Evolutionary conservation across 2,888 invertebrate genomes (phyloP).

Genomic region (Rotaria macrura): DNA sequence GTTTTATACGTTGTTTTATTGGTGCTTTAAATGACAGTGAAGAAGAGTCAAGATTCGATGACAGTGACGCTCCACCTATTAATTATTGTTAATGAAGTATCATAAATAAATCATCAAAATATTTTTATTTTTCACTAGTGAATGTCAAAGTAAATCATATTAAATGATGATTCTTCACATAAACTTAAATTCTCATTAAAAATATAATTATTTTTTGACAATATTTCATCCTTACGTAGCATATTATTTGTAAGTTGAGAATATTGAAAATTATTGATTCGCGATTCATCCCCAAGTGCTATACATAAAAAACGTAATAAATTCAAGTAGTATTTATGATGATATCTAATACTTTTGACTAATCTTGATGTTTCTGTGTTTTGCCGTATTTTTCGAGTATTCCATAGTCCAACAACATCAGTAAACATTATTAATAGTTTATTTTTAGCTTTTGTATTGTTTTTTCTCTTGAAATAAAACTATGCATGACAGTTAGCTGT

Average conservation of each 20-base stretch:
- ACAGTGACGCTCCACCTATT: neutral
- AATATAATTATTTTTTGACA: neutral
- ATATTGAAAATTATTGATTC: slow-evolving; percentile 8
- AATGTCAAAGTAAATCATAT: no score
- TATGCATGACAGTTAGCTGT: neutral
- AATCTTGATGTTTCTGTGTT: neutral
- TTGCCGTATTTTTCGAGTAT: neutral
- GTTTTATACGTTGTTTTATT: neutral
- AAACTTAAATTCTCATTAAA: no score
- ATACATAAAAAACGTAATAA: neutral
- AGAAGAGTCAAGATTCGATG: neutral
- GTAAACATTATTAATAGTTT: neutral
- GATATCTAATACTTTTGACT: neutral
- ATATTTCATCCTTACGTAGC: neutral
- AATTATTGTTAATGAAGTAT: neutral
- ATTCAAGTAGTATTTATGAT: neutral
- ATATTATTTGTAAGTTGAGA: neutral
- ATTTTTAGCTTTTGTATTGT: neutral
- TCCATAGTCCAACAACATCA: neutral
- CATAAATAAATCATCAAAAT: neutral
- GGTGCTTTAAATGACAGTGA: neutral
- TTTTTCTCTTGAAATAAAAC: neutral
- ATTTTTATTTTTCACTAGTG: neutral
- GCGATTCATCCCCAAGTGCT: neutral
- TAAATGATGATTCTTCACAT: no score